phyloP scores from a whole-genome alignment of 2,888 invertebrate genomes.

The Odontomyia ornata region DNA sequence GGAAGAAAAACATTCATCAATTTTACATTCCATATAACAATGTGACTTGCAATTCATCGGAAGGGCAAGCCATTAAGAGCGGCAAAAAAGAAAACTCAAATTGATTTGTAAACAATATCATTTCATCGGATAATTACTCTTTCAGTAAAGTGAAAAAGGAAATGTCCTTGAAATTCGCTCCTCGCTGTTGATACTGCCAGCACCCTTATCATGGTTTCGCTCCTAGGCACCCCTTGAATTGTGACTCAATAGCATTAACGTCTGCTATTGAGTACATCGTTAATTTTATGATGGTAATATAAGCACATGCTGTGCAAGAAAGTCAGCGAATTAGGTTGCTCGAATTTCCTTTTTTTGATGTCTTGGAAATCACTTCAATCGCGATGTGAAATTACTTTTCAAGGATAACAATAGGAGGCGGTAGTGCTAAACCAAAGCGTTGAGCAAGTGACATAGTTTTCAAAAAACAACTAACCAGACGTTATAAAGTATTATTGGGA shows the following conservation, averaged over 20 bases:
- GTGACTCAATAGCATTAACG: neutral
- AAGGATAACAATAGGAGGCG: no score
- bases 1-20: no score
- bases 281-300: constrained; percentile 31
- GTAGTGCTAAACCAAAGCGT: no score
- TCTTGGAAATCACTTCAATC: neutral
- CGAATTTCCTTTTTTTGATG: neutral
- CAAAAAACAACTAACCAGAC: no score
- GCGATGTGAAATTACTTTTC: neutral
- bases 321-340: neutral
- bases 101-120: constrained; percentile 20
- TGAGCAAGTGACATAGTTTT: no score
- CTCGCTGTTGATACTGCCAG: neutral
- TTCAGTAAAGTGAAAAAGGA: neutral
- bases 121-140: constrained; percentile 18
- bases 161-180: neutral
- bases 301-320: constrained; percentile 27
- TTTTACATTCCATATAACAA: no score
- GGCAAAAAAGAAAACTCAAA: neutral
- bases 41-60: neutral
- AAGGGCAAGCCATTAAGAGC: neutral
- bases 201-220: neutral
- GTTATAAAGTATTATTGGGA: no score
- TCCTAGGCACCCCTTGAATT: neutral
- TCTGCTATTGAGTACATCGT: constrained; percentile 7